phyloP scores from a whole-genome alignment of 2,797 vertebrate genomes.

The Pipistrellus pipistrellus region DNA sequence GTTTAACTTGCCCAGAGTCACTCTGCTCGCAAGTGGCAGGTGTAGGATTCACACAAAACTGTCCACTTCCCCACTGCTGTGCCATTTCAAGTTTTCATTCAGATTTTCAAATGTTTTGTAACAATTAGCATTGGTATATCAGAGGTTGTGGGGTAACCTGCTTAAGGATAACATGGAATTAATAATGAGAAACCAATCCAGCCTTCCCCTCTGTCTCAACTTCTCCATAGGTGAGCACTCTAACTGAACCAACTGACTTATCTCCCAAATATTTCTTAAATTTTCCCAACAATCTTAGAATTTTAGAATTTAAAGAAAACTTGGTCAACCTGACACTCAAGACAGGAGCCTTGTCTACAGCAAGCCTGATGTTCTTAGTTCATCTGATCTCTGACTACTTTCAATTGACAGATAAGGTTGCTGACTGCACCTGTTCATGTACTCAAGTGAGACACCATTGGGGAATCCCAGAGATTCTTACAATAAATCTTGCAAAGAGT shows the following conservation, averaged over 20 bases:
- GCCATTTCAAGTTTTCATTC: neutral
- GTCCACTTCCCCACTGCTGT: neutral
- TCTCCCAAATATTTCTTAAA: neutral
- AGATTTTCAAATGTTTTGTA: neutral
- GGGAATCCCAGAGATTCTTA: neutral
- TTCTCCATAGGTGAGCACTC: neutral
- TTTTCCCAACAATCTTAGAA: neutral
- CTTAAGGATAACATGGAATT: neutral
- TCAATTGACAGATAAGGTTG: neutral
- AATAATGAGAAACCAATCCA: neutral
- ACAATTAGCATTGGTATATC: neutral
- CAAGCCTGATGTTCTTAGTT: neutral
- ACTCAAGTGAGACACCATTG: neutral
- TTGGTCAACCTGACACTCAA: neutral
- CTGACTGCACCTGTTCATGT: neutral
- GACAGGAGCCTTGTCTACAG: neutral
- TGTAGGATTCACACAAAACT: neutral
- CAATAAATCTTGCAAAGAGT: neutral
- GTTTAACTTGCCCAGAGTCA: neutral
- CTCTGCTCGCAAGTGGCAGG: neutral
- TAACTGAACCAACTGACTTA: neutral
- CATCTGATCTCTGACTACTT: slow-evolving; percentile 27
- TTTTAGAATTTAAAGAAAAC: slow-evolving; percentile 27
- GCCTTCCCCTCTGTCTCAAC: neutral
- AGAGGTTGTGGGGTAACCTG: neutral